These are phyloP conservation scores for Orchesellides sinensis DNA, from an alignment of 2,888 invertebrate species.

Conservation along the genomic window DNA sequence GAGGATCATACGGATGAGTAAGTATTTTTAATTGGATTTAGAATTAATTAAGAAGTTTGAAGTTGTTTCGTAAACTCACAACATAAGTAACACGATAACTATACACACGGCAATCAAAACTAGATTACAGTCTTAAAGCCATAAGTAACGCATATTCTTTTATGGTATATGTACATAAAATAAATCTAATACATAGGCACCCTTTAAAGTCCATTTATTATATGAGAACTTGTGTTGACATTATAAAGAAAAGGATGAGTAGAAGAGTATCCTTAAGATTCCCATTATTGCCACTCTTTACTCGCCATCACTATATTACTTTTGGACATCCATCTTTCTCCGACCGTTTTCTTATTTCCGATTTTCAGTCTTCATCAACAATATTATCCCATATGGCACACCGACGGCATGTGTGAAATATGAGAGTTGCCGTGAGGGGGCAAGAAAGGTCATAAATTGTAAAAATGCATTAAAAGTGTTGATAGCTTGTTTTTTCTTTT, in stretches of 20 bases:
- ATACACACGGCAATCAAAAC: background rate
- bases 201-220: background rate
- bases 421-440: slow-evolving; percentile 29
- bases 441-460: slow-evolving; percentile 52
- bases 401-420: slow-evolving; percentile 25
- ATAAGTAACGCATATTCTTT: background rate
- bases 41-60: slow-evolving; percentile 45
- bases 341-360: background rate
- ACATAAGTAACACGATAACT: background rate
- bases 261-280: too few species aligned
- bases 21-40: slow-evolving; percentile 62
- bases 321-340: background rate
- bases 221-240: too few species aligned
- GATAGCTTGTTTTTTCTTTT: slow-evolving; percentile 1
- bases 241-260: too few species aligned
- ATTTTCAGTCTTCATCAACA: background rate
- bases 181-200: too few species aligned
- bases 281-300: background rate
- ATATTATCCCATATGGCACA: background rate
- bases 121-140: background rate
- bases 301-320: background rate
- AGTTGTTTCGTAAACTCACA: background rate
- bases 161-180: too few species aligned
- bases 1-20: slow-evolving; percentile 51
- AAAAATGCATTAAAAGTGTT: slow-evolving; percentile 48